These are phyloP conservation scores for Lates japonicus DNA, from an alignment of 2,797 vertebrate species.

Conservation along the genomic window DNA sequence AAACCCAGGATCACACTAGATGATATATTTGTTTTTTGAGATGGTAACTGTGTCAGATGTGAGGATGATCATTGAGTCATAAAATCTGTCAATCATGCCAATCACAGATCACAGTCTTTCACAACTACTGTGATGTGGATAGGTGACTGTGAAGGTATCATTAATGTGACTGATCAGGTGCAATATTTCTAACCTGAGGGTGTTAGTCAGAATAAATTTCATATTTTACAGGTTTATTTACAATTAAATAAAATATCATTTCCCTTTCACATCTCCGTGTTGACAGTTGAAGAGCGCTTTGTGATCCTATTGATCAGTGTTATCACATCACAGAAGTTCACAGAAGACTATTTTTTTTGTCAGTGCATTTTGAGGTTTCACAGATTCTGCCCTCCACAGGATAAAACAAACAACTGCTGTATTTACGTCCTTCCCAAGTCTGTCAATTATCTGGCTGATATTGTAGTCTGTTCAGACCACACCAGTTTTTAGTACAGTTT, in stretches of 20 bases:
- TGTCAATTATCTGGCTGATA: background rate
- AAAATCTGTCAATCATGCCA: background rate
- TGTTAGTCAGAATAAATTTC: too few relatives aligned
- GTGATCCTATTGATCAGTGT: too few relatives aligned
- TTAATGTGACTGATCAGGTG: background rate
- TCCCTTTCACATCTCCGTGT: background rate
- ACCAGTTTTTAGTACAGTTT: background rate
- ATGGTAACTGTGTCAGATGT: background rate
- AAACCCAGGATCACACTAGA: background rate
- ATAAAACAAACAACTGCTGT: background rate
- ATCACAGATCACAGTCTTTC: background rate
- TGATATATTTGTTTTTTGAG: background rate
- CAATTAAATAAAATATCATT: background rate
- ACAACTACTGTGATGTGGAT: rapidly evolving
- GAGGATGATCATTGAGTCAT: background rate
- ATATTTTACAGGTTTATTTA: too few relatives aligned
- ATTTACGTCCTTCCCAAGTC: background rate
- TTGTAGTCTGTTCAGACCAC: background rate
- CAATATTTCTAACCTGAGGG: background rate
- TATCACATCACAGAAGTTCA: too few relatives aligned
- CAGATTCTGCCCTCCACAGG: too few relatives aligned
- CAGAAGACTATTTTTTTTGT: too few relatives aligned
- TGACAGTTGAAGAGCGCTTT: too few relatives aligned
- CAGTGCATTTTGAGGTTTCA: background rate
- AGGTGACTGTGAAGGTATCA: background rate